Evolutionary conservation across 1,140 invertebrate genomes (phyloP).

Genomic region (Lucilia cuprina): DNA sequence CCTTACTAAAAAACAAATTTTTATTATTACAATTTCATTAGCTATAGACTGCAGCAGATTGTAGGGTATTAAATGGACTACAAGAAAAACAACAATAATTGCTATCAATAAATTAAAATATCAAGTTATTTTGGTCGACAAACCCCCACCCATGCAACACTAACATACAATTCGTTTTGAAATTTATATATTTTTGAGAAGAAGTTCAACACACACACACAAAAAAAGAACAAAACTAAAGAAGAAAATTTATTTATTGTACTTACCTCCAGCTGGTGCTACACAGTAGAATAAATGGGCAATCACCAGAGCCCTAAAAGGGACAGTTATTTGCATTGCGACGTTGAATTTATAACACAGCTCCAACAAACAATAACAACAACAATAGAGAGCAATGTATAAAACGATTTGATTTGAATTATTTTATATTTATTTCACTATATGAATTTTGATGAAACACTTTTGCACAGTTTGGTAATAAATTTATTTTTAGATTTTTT

Average conservation of each 20-base stretch:
- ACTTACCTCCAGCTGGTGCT: conserved; percentile 45
- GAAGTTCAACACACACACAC: background rate
- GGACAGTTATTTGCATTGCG: conserved; percentile 42
- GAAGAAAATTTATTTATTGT: conserved; percentile 19
- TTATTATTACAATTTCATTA: too few relatives aligned
- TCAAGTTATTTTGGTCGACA: background rate
- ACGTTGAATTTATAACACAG: conserved; percentile 20
- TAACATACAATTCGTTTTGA: background rate
- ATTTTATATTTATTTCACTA: background rate
- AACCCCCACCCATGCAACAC: background rate
- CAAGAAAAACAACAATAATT: background rate
- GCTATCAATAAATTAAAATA: background rate
- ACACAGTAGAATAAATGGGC: conserved; percentile 45
- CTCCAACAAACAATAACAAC: conserved; percentile 1
- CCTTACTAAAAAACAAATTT: too few relatives aligned
- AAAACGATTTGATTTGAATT: background rate
- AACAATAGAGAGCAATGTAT: background rate
- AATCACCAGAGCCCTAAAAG: conserved; percentile 42
- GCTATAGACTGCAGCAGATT: too few relatives aligned
- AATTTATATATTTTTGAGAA: background rate
- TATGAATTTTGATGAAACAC: conserved; percentile 3
- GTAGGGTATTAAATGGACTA: too few relatives aligned
- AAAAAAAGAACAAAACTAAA: too few relatives aligned
- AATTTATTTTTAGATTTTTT: background rate
- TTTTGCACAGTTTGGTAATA: background rate